These are phyloP conservation scores for Muschampia plurimacula DNA, from an alignment of 2,888 invertebrate genomes.

Conservation along the genomic window DNA sequence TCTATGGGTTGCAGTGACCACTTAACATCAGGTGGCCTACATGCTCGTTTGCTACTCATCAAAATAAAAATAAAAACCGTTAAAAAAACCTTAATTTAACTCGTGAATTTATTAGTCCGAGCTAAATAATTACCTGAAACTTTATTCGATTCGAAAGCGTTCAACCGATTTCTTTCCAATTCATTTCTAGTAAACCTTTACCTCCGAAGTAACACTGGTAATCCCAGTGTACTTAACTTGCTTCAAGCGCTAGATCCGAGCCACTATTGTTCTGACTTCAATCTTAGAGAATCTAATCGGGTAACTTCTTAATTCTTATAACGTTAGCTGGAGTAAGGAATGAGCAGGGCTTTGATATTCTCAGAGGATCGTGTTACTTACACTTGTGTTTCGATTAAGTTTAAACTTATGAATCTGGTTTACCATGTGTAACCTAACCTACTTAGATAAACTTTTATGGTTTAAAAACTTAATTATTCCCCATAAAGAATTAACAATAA, in stretches of 20 bases:
- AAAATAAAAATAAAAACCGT: too few species aligned
- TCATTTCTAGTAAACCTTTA: background rate
- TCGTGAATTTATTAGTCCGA: background rate
- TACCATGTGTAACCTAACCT: too few species aligned
- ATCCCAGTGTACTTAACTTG: slow-evolving; percentile 18
- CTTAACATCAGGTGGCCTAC: too few species aligned
- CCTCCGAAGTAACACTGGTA: slow-evolving; percentile 1
- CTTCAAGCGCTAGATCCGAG: background rate
- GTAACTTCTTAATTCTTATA: slow-evolving; percentile 48
- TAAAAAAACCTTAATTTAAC: too few species aligned
- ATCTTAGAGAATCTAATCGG: slow-evolving; percentile 44
- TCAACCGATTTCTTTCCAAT: background rate
- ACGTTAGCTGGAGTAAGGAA: slow-evolving; percentile 31
- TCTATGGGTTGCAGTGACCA: too few species aligned
- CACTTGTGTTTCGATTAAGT: too few species aligned
- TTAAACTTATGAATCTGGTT: too few species aligned
- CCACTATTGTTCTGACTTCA: slow-evolving; percentile 19
- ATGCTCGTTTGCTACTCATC: too few species aligned
- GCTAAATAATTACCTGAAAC: background rate
- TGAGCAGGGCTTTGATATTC: slow-evolving; percentile 18
- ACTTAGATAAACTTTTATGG: too few species aligned
- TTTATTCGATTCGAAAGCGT: background rate
- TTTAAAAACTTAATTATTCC: too few species aligned
- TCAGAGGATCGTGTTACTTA: too few species aligned
- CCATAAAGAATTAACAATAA: too few species aligned